Evolutionary conservation across 2,113 vertebrate species (phyloP), one percentile per base, ranked within the genome.

Genomic region (Trematocara stigmaticum): DNA sequence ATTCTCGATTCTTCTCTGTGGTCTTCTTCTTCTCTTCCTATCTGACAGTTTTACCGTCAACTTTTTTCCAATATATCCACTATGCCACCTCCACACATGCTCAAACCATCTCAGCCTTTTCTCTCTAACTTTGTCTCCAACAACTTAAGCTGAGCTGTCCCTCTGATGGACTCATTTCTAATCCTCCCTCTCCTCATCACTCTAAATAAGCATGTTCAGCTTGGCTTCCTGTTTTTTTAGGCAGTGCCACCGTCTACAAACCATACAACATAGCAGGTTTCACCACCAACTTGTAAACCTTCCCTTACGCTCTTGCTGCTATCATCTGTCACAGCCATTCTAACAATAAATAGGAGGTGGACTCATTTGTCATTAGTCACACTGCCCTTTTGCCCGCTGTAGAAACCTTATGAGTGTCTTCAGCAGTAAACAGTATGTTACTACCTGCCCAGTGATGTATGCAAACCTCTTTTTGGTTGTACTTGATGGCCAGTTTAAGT

Each of bases 401-500:
- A 74, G 8, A 34, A 71, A n/a, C n/a, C 1, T 15, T 38, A 45
- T 71, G 40, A 34, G 16, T 42, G 15, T 52, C 15, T 84, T 20
- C 15, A 61, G 78, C 47, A 74, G 57, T 69, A 84, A 87, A 78
- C 45, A n/a, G 5, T 16, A 10, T 10, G 64, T 47, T 40, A 57
- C 53, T 9, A 34, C 20, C 79, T 52, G 51, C 5, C 4, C 31
- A 23, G 66, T 91, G 88, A 92, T 89, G 79, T 51, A 89, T 18
- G 26, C 45, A 76, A 34, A 99, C 99, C 97, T 99, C 99, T 91
- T 99, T 99, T 90, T 99, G 99, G 94, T 99, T 99, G 95, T 99
- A 99, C 88, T 99, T 99, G 95, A 99, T 99, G 84, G 99, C 99
- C 78, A 99, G 97, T 93, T 99, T 99, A 86, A 99, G 97, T 66